These are phyloP conservation scores for Eubasilissa regina DNA, from an alignment of 1,140 invertebrate species.

Conservation along the genomic window DNA sequence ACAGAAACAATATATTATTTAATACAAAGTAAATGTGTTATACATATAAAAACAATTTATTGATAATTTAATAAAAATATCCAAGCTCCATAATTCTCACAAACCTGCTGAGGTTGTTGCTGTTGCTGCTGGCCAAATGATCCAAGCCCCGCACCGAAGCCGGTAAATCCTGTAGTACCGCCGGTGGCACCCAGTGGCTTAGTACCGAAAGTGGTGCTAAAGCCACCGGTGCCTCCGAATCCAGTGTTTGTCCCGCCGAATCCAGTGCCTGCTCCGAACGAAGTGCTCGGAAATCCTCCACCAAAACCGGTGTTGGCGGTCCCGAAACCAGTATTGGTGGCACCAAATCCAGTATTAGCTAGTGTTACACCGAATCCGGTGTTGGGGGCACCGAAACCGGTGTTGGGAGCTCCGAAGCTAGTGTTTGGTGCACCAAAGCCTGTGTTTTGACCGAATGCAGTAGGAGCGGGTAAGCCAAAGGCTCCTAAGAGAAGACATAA, in stretches of 20 bases:
- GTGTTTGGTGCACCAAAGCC: conserved; percentile 65
- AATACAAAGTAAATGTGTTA: background rate
- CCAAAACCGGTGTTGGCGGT: conserved; percentile 49
- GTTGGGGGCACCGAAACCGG: conserved; percentile 64
- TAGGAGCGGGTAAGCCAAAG: conserved; percentile 67
- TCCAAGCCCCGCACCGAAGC: conserved; percentile 64
- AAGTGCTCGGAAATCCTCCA: conserved; percentile 35
- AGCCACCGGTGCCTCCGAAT: conserved; percentile 64
- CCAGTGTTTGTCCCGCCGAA: conserved; percentile 58
- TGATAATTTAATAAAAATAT: background rate
- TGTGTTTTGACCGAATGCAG: conserved; percentile 62
- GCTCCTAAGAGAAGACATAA: conserved; percentile 21
- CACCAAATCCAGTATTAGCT: conserved; percentile 41
- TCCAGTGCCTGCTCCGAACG: background rate
- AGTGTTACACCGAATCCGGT: conserved; percentile 57
- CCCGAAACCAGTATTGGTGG: conserved; percentile 57
- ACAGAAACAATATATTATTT: background rate
- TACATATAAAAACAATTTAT: background rate
- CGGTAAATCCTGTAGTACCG: conserved; percentile 62
- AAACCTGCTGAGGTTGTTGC: conserved; percentile 45
- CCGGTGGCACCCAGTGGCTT: conserved; percentile 65
- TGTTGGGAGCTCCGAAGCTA: conserved; percentile 64
- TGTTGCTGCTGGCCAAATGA: conserved; percentile 64
- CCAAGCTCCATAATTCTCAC: too few relatives aligned
- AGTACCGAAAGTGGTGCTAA: conserved; percentile 65